Evolutionary conservation across 2,797 vertebrate species (phyloP), one percentile per base, ranked within the genome.

Genomic region (Dromococcyx pavoninus): DNA sequence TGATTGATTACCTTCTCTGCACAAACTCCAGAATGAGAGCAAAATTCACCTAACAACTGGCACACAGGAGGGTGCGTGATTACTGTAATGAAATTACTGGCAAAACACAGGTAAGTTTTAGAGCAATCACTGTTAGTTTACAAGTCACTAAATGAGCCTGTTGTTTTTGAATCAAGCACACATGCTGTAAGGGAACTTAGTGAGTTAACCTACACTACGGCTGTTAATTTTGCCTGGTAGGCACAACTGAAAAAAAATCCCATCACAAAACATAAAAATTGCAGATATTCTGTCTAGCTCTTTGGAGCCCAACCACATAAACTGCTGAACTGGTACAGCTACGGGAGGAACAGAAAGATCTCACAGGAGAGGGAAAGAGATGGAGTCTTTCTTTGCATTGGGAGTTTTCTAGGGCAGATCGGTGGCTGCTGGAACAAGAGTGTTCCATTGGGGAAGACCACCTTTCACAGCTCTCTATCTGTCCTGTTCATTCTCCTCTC

Each of bases 161-260:
- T 28, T 64, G 72, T 72, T 72, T 93, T 93, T 91, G 62, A 77
- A 83, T 62, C 81, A 85, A 61, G 19, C 2, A 14, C 30, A n/a
- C 74, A 33, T 4, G 25, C 33, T 44, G 15, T 50, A 88, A 75
- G 46, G 72, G 58, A 66, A 48, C 51, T 44, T 69, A 62, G 1
- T 4, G 28, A 84, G 56, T 57, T 86, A 88, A 86, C 24, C 27
- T 83, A 77, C 33, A 41, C 78, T 71, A 25, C 9, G 39, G 32
- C 41, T 82, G 53, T 77, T 93, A 94, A 83, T 91, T 95, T 91
- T 92, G 50, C 75, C 81, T 77, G 27, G 53, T 50, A 88, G 87
- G 61, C 44, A 93, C 44, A 92, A 35, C 5, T 46, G 28, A 43
- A 71, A 82, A 76, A 69, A 86, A 37, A 30, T 16, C 10, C 23